Base-by-base conservation (phyloP, 2,797 vertebrate species). In the Notolepis coatsorum region DNA sequence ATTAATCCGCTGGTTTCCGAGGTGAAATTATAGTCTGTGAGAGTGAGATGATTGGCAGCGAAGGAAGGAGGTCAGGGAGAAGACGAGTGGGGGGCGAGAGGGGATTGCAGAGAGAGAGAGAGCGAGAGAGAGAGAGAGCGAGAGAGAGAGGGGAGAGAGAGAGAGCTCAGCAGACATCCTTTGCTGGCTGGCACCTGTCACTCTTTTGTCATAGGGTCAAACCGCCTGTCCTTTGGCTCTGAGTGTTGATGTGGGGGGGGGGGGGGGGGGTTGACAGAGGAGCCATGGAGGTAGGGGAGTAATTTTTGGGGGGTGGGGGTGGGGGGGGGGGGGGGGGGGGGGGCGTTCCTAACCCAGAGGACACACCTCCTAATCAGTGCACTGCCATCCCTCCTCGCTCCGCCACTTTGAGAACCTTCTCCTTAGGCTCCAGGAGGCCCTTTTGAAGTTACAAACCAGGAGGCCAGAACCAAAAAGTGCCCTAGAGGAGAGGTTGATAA, bases 181-280 rank as follows among this genome's bases (percentile, higher is more conserved):
- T 61, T 61, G 55, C 67, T 73, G 77, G 55, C 67, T 73, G 77
- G 69, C 92, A 98, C 93, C 96, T 98, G 96, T 93, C 91, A 85
- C 77, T 46, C 43, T 54, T 93, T 91, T 91, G 89, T 95, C 93
- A 93, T 56, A 58, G 66, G 83, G 82, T 84, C 85, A 82, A 73
- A 90, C 86, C 70, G 68, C 73, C 82, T 82, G 89, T 94, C 94
- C 93, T 94, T 91, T 86, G 89, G 88, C 88, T 71, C 75, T 59
- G 56, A 60, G 61, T 65, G 65, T 30, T 75, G 65, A 81, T 64
- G 41, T 62, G 38, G 59, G 68, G 55, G 67, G 33, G 45, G 9
- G 50, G 18, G 35, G n/a, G n/a, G 50, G 54, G 57, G 51, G 41
- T 66, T 73, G 59, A 67, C 25, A 71, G 66, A 25, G 53, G 43